These are phyloP conservation scores for Corvus moneduloides DNA, from an alignment of 2,113 vertebrate genomes.

Conservation along the genomic window DNA sequence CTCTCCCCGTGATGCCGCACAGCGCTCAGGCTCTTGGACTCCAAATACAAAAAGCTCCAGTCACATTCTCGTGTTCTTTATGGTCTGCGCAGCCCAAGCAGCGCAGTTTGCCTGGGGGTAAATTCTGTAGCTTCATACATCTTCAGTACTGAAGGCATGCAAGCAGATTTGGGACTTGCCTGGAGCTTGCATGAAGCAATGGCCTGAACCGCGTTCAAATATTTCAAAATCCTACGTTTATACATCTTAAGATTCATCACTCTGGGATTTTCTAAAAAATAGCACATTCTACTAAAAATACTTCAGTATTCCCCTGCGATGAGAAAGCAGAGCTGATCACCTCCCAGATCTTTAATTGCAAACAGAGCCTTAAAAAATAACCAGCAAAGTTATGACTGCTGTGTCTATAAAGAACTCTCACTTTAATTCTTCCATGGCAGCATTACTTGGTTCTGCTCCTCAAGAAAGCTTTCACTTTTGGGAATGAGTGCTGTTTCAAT, in stretches of 20 bases:
- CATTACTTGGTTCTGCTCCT: neutral
- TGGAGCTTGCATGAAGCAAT: neutral
- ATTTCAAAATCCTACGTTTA: neutral
- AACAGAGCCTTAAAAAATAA: neutral
- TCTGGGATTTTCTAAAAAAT: neutral
- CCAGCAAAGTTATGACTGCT: neutral
- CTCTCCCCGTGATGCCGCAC: neutral
- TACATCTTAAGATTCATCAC: neutral
- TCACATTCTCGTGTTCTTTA: conserved; percentile 42
- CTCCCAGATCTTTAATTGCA: conserved; percentile 11
- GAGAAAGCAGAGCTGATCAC: neutral
- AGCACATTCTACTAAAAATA: neutral
- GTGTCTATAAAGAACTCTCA: neutral
- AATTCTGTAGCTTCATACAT: conserved; percentile 13
- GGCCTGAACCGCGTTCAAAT: neutral
- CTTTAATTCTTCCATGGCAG: neutral
- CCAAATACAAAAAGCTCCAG: neutral
- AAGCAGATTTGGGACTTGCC: neutral
- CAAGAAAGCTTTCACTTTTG: neutral
- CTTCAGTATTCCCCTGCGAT: neutral
- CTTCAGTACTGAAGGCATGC: conserved; percentile 1
- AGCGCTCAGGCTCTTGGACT: neutral
- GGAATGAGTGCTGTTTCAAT: neutral
- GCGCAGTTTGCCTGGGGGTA: neutral
- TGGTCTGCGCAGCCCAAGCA: neutral